These are phyloP conservation scores for Mythimna pallens DNA, from an alignment of 2,888 invertebrate genomes.

Conservation along the genomic window DNA sequence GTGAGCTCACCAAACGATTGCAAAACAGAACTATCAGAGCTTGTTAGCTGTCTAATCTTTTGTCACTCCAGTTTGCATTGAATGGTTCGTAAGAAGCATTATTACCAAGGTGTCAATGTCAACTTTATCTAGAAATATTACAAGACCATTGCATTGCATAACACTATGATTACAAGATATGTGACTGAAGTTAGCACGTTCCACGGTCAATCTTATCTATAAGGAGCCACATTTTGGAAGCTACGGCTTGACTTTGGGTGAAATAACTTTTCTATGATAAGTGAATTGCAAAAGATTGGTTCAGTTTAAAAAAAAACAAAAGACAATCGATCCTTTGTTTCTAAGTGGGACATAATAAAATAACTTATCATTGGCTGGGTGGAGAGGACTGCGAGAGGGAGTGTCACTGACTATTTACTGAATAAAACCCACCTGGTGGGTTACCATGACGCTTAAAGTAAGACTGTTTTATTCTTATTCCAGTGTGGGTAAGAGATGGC, in stretches of 20 bases:
- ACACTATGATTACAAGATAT: background rate
- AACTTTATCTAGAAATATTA: conserved; percentile 10
- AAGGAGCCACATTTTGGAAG: background rate
- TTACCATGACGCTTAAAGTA: too few relatives aligned
- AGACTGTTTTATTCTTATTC: too few relatives aligned
- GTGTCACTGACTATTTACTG: too few relatives aligned
- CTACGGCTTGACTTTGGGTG: background rate
- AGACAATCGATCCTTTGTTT: too few relatives aligned
- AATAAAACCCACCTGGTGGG: too few relatives aligned
- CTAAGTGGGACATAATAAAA: too few relatives aligned
- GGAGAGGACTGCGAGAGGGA: too few relatives aligned
- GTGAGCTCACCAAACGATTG: conserved; percentile 6
- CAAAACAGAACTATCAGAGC: conserved; percentile 19
- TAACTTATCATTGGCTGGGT: too few relatives aligned
- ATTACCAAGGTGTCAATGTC: conserved; percentile 1
- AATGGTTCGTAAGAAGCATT: conserved; percentile 10
- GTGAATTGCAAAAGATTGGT: too few relatives aligned
- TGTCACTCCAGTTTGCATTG: conserved; percentile 7
- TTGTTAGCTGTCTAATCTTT: conserved; percentile 11
- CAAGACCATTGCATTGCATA: conserved; percentile 19
- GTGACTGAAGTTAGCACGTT: conserved; percentile 2
- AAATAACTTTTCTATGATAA: background rate
- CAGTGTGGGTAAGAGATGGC: too few relatives aligned
- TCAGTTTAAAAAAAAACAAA: background rate
- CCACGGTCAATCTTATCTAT: background rate